These are phyloP conservation scores for Adelphocoris suturalis DNA, from an alignment of 2,888 invertebrate species.

Conservation along the genomic window DNA sequence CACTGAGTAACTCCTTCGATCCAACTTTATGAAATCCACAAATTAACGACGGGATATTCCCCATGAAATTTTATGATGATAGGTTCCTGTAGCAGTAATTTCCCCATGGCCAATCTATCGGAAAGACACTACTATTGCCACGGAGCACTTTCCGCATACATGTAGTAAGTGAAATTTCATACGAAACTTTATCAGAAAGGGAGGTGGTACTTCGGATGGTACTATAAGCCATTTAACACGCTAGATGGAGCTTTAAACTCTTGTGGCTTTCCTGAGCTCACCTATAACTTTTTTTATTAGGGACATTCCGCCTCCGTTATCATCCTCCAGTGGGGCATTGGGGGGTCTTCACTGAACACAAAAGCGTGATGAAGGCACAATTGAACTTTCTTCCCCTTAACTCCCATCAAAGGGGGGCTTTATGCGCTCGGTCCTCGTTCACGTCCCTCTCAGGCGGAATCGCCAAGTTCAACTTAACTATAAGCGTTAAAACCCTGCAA, in stretches of 20 bases:
- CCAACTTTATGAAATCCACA: no score
- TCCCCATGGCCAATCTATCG: not conserved
- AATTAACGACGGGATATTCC: not conserved
- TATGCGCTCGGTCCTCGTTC: conserved; percentile 21
- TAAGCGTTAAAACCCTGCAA: conserved; percentile 41
- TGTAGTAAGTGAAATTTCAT: conserved; percentile 33
- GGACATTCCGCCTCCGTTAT: conserved; percentile 52
- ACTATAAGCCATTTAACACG: conserved; percentile 55
- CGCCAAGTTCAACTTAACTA: conserved; percentile 52
- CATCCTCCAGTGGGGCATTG: conserved; percentile 41
- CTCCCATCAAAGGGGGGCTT: conserved; percentile 61
- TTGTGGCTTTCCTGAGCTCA: conserved; percentile 35
- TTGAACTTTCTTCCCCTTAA: conserved; percentile 61
- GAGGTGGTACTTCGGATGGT: not conserved
- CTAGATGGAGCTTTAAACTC: conserved; percentile 57
- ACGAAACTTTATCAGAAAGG: conserved; percentile 4
- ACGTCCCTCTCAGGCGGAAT: conserved; percentile 37
- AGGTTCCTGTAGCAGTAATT: not conserved
- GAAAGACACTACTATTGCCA: not conserved
- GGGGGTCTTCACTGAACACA: conserved; percentile 44
- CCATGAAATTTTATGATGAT: not conserved
- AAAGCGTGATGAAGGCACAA: conserved; percentile 66
- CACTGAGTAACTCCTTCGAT: no score
- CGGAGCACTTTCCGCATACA: not conserved
- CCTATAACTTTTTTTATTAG: conserved; percentile 67